These are phyloP conservation scores for Anolis apletophallus DNA, from an alignment of 2,797 vertebrate genomes.

Conservation along the genomic window DNA sequence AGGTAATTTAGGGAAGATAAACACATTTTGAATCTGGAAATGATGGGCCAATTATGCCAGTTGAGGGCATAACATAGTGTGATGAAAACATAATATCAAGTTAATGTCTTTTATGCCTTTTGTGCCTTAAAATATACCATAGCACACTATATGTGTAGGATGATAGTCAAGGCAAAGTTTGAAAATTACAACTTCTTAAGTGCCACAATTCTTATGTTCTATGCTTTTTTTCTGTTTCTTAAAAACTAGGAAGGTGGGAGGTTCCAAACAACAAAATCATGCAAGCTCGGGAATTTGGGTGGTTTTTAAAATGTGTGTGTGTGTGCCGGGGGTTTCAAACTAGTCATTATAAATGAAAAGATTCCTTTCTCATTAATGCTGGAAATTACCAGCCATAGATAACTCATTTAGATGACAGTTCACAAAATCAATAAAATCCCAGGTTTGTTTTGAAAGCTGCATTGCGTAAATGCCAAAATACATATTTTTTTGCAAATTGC, in stretches of 20 bases:
- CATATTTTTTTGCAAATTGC: slow-evolving; percentile 74
- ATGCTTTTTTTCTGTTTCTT: not conserved
- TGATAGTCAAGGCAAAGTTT: not conserved
- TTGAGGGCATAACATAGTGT: too few relatives aligned
- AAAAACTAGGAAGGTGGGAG: slow-evolving; percentile 34
- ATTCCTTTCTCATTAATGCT: slow-evolving; percentile 67
- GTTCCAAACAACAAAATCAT: slow-evolving; percentile 49
- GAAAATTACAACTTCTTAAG: not conserved
- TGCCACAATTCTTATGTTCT: not conserved
- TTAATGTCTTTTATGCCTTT: not conserved
- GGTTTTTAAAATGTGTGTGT: not conserved
- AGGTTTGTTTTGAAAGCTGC: slow-evolving; percentile 75
- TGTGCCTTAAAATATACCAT: not conserved
- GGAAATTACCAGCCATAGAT: slow-evolving; percentile 71
- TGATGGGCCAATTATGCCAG: too few relatives aligned
- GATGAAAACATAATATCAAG: not conserved
- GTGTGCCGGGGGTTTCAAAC: not conserved
- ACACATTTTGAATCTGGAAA: too few relatives aligned
- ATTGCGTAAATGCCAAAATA: slow-evolving; percentile 78
- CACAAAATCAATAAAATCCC: slow-evolving; percentile 74
- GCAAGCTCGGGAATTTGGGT: slow-evolving; percentile 15
- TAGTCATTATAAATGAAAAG: slow-evolving; percentile 63
- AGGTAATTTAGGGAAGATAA: too few relatives aligned
- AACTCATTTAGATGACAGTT: slow-evolving; percentile 66
- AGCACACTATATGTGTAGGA: not conserved